Evolutionary conservation across 2,113 vertebrate genomes (phyloP).

Genomic region (Ctenodactylus gundi): DNA sequence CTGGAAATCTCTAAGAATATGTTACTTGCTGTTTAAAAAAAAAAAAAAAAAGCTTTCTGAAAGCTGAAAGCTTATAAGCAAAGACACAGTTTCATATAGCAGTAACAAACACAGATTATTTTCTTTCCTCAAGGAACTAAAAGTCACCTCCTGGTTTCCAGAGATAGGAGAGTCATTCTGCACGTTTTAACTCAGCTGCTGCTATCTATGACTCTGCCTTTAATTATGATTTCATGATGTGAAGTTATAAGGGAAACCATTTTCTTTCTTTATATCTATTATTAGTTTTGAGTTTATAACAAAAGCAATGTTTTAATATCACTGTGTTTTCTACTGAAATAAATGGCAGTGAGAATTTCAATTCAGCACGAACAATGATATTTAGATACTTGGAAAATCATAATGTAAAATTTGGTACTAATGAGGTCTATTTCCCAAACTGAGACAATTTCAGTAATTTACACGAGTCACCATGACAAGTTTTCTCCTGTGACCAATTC

Average conservation of each 20-base stretch:
- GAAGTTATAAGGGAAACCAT: not conserved
- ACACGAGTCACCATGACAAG: conserved; percentile 53
- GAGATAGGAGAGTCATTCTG: not conserved
- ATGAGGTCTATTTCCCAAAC: conserved; percentile 50
- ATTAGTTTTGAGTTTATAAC: not conserved
- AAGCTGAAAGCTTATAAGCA: not conserved
- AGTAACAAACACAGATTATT: not conserved
- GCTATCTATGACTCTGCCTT: not conserved
- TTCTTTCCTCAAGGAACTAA: not conserved
- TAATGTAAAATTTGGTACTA: conserved; percentile 31
- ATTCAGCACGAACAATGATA: conserved; percentile 2
- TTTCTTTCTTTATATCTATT: not conserved
- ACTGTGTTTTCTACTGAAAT: not conserved
- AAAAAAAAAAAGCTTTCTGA: not conserved
- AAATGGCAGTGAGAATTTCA: not conserved
- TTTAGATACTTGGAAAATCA: not conserved
- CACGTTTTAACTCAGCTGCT: not conserved
- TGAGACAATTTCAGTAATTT: conserved; percentile 49
- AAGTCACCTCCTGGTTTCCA: not conserved
- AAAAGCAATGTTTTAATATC: not conserved
- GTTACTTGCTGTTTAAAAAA: not conserved
- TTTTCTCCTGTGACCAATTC: conserved; percentile 57
- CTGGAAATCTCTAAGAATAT: not conserved
- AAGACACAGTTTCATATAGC: not conserved
- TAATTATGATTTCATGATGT: not conserved